A percentile compares a stretch with the other conserved stretches of the same genome.
Conservation (phyloP, 2,888 invertebrate species). For the Zaprionus lineosus region DNA sequence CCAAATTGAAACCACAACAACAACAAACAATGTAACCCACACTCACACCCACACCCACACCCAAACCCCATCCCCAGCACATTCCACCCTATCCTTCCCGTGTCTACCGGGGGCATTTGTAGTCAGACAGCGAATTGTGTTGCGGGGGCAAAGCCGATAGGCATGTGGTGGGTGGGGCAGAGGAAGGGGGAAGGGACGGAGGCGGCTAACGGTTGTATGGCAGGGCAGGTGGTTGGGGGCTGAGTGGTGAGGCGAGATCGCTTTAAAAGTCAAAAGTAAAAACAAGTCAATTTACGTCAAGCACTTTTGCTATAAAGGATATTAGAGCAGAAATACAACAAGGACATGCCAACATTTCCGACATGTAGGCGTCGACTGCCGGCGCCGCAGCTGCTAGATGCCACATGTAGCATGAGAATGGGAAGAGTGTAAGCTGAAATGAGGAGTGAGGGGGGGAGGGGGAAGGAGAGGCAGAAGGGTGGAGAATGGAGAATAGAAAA, state of each 20-base stretch:
- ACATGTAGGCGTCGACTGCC: constrained; percentile 77
- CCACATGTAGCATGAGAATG: constrained; percentile 13
- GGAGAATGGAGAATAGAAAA: neutral
- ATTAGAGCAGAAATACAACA: constrained; percentile 79
- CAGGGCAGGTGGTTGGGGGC: neutral
- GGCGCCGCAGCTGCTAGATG: constrained; percentile 65
- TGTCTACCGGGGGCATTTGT: too few relatives aligned
- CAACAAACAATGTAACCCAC: constrained; percentile 43
- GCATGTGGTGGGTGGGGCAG: too few relatives aligned
- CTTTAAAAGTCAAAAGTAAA: constrained; percentile 79
- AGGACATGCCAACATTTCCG: constrained; percentile 78
- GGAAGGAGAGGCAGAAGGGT: neutral
- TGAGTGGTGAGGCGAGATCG: constrained; percentile 30
- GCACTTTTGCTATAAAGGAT: constrained; percentile 79
- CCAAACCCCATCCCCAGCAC: constrained; percentile 1
- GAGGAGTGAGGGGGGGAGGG: constrained; percentile 9
- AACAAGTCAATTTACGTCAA: constrained; percentile 79
- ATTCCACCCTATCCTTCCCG: too few relatives aligned
- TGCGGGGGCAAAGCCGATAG: neutral
- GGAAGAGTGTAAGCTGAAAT: constrained; percentile 5
- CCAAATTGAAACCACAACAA: constrained; percentile 77
- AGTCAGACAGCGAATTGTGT: constrained; percentile 20
- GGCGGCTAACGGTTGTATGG: too few relatives aligned
- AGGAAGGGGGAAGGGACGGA: neutral
- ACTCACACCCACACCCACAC: too few relatives aligned